Evolutionary conservation across 2,113 vertebrate species (phyloP).

Genomic region (Gasterosteus nipponicus): DNA sequence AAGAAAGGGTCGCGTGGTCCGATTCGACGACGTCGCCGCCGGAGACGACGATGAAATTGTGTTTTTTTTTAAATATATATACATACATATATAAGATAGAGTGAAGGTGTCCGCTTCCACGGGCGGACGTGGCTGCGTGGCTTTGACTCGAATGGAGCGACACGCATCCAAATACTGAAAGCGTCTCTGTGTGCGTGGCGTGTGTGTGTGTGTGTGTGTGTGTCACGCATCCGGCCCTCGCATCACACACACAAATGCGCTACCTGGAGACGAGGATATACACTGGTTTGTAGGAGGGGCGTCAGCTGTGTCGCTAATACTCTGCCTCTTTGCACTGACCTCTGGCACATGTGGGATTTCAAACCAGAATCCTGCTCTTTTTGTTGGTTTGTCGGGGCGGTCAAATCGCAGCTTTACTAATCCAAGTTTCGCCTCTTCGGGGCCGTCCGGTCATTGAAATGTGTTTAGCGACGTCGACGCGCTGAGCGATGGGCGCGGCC

Average conservation of each 20-base stretch:
- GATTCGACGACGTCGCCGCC: not conserved
- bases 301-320: conserved; percentile 63
- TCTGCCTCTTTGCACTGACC: conserved; percentile 73
- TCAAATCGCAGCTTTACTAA: conserved; percentile 47
- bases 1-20: conserved; percentile 14
- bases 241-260: conserved; percentile 32
- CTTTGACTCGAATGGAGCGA: conserved; percentile 13
- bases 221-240: conserved; percentile 37
- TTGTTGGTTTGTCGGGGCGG: conserved; percentile 34
- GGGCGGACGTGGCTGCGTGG: conserved; percentile 12
- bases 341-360: conserved; percentile 75
- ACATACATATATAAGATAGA: not conserved
- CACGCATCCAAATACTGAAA: conserved; percentile 60
- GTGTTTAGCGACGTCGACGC: not conserved
- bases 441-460: conserved; percentile 14
- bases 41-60: not conserved
- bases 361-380: conserved; percentile 44
- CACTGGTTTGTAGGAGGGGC: conserved; percentile 79
- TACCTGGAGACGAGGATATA: conserved; percentile 66
- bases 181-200: conserved; percentile 25
- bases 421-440: conserved; percentile 36
- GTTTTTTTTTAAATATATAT: not conserved
- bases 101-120: conserved; percentile 31
- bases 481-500: not conserved
- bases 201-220: not conserved